phyloP scores from a whole-genome alignment of 2,797 vertebrate species.

The Mycteria americana region DNA sequence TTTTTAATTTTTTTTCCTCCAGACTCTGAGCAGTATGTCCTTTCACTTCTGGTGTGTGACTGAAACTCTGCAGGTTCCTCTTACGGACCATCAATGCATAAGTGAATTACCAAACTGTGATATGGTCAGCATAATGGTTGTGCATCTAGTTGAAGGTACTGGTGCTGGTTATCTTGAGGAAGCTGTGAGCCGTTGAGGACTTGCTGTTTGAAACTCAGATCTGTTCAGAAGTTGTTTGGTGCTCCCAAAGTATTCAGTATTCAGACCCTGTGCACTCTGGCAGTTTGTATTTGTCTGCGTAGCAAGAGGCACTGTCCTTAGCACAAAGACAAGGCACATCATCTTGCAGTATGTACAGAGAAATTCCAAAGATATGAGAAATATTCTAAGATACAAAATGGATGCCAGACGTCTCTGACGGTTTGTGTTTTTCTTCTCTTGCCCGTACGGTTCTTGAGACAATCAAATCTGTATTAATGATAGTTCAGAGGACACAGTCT shows the following conservation, averaged over 20 bases:
- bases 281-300: not conserved
- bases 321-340: not conserved
- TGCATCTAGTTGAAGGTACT: not conserved
- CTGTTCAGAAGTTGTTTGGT: not conserved
- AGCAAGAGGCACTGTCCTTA: not conserved
- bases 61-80: not conserved
- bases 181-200: not conserved
- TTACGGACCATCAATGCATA: not conserved
- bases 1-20: not conserved
- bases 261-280: not conserved
- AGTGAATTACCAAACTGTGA: not conserved
- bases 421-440: not conserved
- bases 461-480: not conserved
- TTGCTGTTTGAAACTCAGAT: not conserved
- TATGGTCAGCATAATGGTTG: not conserved
- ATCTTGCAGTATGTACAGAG: not conserved
- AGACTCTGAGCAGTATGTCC: not conserved
- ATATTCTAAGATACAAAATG: not conserved
- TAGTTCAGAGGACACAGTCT: not conserved
- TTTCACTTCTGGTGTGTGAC: not conserved
- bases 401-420: not conserved
- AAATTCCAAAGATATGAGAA: not conserved
- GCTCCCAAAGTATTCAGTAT: not conserved
- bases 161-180: not conserved
- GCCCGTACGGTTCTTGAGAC: not conserved